phyloP scores from a whole-genome alignment of 2,888 invertebrate genomes.

The Sarcophaga carnaria region DNA sequence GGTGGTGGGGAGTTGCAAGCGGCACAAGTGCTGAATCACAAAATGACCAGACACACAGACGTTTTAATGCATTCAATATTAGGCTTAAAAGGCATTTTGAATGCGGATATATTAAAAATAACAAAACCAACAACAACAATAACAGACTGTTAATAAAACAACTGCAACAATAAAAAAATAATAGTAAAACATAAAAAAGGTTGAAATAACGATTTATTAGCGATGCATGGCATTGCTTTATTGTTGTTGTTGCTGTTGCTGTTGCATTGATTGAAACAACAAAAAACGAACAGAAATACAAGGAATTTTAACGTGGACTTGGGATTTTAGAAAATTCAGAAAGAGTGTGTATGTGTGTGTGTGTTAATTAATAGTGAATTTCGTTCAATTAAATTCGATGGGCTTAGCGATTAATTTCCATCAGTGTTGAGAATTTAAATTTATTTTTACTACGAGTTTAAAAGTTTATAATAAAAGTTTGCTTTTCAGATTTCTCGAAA shows the following conservation, averaged over 20 bases:
- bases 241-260: not conserved
- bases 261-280: slow-evolving; percentile 38
- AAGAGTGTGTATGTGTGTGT: not conserved
- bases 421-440: not conserved
- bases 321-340: not conserved
- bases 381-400: slow-evolving; percentile 41
- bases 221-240: slow-evolving; percentile 47
- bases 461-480: not conserved
- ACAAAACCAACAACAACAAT: slow-evolving; percentile 20
- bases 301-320: not conserved
- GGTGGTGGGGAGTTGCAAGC: slow-evolving; percentile 38
- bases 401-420: slow-evolving; percentile 14
- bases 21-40: slow-evolving; percentile 54
- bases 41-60: slow-evolving; percentile 66
- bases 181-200: not conserved
- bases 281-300: not conserved
- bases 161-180: slow-evolving; percentile 17
- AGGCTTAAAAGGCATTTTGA: slow-evolving; percentile 66
- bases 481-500: not conserved
- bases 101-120: slow-evolving; percentile 63
- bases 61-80: slow-evolving; percentile 65
- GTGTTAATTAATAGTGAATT: slow-evolving; percentile 53
- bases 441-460: not conserved
- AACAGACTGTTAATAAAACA: not conserved
- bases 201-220: slow-evolving; percentile 43